Evolutionary conservation across 2,888 invertebrate species (phyloP), one percentile per base, ranked within the genome.

Genomic region (Bugula neritina): DNA sequence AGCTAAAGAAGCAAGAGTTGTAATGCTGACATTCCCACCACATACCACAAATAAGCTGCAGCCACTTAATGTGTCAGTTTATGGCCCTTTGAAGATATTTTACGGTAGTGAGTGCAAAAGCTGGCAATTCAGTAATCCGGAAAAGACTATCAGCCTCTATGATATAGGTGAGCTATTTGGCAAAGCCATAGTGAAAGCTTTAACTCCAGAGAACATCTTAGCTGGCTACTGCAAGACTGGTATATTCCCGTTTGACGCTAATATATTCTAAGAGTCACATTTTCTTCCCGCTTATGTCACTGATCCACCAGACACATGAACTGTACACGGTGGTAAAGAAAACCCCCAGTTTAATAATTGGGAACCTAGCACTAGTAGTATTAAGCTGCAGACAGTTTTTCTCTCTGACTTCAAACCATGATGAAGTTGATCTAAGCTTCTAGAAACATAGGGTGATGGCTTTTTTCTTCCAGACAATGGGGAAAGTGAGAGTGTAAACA

Each of bases 41-140:
- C 83, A 85, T 75, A 81, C 81, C 72, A 79, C 82, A 5, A 83
- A 81, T 71, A 83, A 83, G 75, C 72, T 85, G 69, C 85, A 85
- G 77, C 84, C 84, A 17, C 76, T 85, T 21, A 83, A 85, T 75
- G 79, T 82, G 13, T 79, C 80, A 35, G 77, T 84, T 1, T 82
- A 79, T 75, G 80, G 80, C 5, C 84, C 83, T 31, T 80, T 85
- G 63, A 85, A 85, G 75, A 79, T 76, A 71, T 74, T 73, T 71
- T 71, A 78, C 43, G 80, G 81, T 69, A 71, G 74, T 23, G 75
- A 77, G 3, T 76, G 73, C 52, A 78, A 80, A 71, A 72, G 75
- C 21, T 84, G 80, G 79, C 72, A 81, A 74, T 52, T 73, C n/a
- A 76, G 77, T 71, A 76, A 85, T 74, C 81, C 83, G 55, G 83